phyloP scores from a whole-genome alignment of 2,888 invertebrate genomes.

The Trypoxylon attenuatum region DNA sequence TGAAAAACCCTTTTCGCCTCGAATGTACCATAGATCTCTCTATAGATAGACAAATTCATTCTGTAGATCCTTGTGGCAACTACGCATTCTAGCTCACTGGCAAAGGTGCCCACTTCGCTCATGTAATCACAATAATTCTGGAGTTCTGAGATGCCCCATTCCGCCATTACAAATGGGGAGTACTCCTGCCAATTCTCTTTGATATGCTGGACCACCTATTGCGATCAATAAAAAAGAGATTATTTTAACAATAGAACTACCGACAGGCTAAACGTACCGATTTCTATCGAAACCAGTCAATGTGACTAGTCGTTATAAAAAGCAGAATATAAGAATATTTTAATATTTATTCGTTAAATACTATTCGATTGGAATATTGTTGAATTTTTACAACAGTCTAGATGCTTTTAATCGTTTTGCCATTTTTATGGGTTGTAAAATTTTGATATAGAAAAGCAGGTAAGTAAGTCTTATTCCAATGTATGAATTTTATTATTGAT shows the following conservation, averaged over 20 bases:
- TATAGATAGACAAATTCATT: slow-evolving; percentile 67
- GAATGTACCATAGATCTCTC: slow-evolving; percentile 48
- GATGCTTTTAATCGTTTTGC: too few species aligned
- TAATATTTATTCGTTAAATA: too few species aligned
- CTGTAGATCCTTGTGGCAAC: slow-evolving; percentile 64
- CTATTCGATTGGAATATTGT: too few species aligned
- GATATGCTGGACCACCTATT: slow-evolving; percentile 64
- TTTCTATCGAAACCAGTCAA: too few species aligned
- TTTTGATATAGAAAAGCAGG: too few species aligned
- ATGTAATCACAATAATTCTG: slow-evolving; percentile 62
- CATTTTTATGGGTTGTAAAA: too few species aligned
- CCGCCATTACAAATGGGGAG: slow-evolving; percentile 64
- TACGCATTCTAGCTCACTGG: slow-evolving; percentile 66
- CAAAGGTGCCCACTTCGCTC: slow-evolving; percentile 64
- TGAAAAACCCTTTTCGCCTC: slow-evolving; percentile 61
- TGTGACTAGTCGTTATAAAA: too few species aligned
- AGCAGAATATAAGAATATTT: too few species aligned
- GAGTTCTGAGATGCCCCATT: slow-evolving; percentile 64
- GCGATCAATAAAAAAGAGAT: background rate
- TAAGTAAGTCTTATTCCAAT: too few species aligned
- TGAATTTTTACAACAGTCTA: too few species aligned
- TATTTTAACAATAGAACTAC: background rate
- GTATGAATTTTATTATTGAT: too few species aligned
- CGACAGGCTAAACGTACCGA: too few species aligned
- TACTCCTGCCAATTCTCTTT: slow-evolving; percentile 64